Conservation (phyloP, 2,888 invertebrate species). For the Dasysyrphus albostriatus region DNA sequence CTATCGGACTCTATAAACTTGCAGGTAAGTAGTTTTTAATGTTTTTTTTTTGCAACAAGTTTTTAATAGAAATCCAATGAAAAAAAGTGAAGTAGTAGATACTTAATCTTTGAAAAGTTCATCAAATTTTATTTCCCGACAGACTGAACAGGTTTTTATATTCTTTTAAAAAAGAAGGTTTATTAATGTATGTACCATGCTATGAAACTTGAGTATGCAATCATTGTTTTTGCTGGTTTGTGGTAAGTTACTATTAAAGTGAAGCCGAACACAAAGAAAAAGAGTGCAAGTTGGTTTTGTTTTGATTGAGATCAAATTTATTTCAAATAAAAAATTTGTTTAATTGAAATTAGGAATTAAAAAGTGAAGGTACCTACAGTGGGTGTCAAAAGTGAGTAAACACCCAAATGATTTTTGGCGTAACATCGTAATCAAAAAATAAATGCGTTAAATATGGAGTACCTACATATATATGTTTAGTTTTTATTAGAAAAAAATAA, state of each 20-base stretch:
- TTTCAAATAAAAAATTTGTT: too few species aligned
- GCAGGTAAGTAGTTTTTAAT: conserved; percentile 78
- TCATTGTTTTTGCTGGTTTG: not conserved
- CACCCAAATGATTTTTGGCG: too few species aligned
- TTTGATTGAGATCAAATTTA: not conserved
- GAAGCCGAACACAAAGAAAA: not conserved
- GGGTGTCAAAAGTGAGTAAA: too few species aligned
- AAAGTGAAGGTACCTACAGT: not conserved
- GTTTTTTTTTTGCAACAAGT: not conserved
- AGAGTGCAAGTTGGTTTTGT: not conserved
- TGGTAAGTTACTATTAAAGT: not conserved
- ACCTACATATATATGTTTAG: too few species aligned
- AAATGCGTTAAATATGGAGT: too few species aligned
- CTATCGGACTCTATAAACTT: conserved; percentile 81
- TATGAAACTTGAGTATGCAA: not conserved
- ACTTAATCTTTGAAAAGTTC: conserved; percentile 7
- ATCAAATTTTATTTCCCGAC: not conserved
- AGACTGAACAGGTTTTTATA: conserved; percentile 7
- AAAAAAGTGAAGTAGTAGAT: not conserved
- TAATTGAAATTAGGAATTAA: not conserved
- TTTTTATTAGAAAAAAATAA: too few species aligned
- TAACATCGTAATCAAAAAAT: too few species aligned
- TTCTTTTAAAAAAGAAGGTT: not conserved
- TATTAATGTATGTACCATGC: too few species aligned
- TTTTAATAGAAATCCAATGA: not conserved